These are phyloP conservation scores for Ictinia mississippiensis DNA, from an alignment of 2,797 vertebrate species.

Conservation along the genomic window DNA sequence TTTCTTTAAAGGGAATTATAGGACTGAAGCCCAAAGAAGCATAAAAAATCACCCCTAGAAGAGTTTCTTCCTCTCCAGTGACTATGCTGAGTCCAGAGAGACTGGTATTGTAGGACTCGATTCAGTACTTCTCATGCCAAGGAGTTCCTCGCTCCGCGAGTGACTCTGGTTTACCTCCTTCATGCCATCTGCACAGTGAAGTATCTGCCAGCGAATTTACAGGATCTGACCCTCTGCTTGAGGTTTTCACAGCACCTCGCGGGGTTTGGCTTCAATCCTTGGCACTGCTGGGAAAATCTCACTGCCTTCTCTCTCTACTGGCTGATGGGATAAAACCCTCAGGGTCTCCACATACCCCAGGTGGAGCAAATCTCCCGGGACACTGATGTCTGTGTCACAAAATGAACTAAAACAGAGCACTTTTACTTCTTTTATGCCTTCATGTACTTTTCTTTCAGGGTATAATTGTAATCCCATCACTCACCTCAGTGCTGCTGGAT, in stretches of 20 bases:
- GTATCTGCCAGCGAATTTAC: background rate
- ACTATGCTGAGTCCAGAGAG: background rate
- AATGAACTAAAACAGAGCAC: background rate
- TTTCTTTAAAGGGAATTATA: background rate
- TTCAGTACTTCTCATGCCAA: background rate
- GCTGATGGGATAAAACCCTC: background rate
- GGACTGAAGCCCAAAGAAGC: background rate
- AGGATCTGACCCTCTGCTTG: background rate
- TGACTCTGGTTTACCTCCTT: background rate
- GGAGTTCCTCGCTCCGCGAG: background rate
- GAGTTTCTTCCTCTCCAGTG: background rate
- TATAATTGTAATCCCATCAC: constrained; percentile 73
- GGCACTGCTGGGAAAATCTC: background rate
- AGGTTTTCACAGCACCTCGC: background rate
- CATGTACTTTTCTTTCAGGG: constrained; percentile 58
- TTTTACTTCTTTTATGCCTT: background rate
- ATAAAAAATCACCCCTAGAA: background rate
- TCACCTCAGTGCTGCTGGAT: constrained; percentile 78
- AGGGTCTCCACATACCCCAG: background rate
- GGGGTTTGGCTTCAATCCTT: background rate
- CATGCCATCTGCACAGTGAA: background rate
- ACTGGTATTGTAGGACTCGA: background rate
- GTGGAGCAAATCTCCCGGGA: background rate
- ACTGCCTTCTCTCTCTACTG: background rate
- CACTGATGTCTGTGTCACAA: background rate